Conservation (phyloP, 2,113 vertebrate genomes). For the Oryctolagus cuniculus region mOryCun1.1 NC_091435.1:37249001-37249500, state of each 20-base stretch:
- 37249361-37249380: neutral
- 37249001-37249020: too few species aligned
- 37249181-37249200: too few species aligned
- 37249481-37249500: neutral
- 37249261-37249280: neutral
- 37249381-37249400: neutral
- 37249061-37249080: too few species aligned
- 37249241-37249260: constrained; percentile 1
- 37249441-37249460: neutral
- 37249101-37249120: too few species aligned
- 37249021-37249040: too few species aligned
- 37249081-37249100: too few species aligned
- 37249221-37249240: neutral
- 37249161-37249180: too few species aligned
- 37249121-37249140: too few species aligned
- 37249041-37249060: too few species aligned
- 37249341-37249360: neutral
- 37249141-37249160: too few species aligned
- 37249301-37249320: constrained; percentile 13
- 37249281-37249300: constrained; percentile 5
- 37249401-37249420: neutral
- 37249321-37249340: neutral
- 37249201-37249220: too few species aligned
- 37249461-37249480: neutral
- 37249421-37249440: neutral